These are phyloP conservation scores for Himalopsyche tibetana DNA, from an alignment of 2,888 invertebrate species.

Conservation along the genomic window DNA sequence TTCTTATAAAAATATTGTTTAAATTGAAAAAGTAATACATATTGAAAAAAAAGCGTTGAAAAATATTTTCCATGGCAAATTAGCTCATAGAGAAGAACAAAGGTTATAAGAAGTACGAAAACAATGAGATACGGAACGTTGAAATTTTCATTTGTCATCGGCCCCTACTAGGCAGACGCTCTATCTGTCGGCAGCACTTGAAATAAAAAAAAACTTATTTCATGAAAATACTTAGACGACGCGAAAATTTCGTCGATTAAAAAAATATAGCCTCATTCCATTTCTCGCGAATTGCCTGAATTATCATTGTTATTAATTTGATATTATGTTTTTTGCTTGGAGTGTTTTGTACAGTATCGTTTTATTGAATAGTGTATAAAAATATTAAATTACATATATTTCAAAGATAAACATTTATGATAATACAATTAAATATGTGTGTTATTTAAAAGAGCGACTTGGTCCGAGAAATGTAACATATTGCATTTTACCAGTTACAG, in stretches of 20 bases:
- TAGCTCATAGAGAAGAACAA: conserved; percentile 32
- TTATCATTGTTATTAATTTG: too few relatives aligned
- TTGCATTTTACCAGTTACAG: too few relatives aligned
- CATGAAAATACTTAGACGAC: background rate
- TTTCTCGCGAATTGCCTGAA: background rate
- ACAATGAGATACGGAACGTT: conserved; percentile 25
- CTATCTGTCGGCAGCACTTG: conserved; percentile 35
- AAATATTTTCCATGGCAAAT: conserved; percentile 25
- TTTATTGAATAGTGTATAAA: too few relatives aligned
- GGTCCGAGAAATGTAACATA: too few relatives aligned
- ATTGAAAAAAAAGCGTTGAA: background rate
- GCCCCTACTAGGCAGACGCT: background rate
- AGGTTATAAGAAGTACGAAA: background rate
- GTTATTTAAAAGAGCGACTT: too few relatives aligned
- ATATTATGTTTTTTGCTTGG: too few relatives aligned
- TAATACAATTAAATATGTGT: too few relatives aligned
- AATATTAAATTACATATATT: too few relatives aligned
- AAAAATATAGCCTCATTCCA: background rate
- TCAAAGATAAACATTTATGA: too few relatives aligned
- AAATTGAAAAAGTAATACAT: background rate
- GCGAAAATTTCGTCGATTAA: background rate
- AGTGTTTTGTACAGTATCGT: too few relatives aligned
- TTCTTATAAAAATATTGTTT: too few relatives aligned
- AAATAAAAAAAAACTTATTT: conserved; percentile 17
- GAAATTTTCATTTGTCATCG: conserved; percentile 38